phyloP scores from a whole-genome alignment of 2,113 vertebrate species.

The Puffinus mauretanicus region DNA sequence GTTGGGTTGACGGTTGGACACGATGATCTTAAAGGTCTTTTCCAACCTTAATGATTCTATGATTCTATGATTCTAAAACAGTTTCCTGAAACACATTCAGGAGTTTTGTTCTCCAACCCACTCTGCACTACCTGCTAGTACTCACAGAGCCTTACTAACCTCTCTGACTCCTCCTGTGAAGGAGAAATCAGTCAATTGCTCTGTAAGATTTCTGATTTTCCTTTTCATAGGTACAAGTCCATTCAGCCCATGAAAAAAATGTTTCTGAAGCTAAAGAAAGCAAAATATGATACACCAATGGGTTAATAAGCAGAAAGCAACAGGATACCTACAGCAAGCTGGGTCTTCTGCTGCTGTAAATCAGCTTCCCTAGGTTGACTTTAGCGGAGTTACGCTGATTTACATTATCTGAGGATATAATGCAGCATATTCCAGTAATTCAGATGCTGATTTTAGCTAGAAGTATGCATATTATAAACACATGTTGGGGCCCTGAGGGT shows the following conservation, averaged over 20 bases:
- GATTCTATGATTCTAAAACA: not conserved
- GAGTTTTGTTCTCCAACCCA: not conserved
- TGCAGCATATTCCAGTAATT: slow-evolving; percentile 28
- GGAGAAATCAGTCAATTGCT: not conserved
- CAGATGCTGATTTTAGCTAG: slow-evolving; percentile 35
- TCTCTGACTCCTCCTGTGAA: not conserved
- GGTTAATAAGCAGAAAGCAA: not conserved
- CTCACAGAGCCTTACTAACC: not conserved
- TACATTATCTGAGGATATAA: slow-evolving; percentile 27
- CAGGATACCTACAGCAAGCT: not conserved
- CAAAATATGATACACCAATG: not conserved
- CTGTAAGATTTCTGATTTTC: not conserved
- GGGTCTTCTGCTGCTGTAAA: not conserved
- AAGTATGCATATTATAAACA: slow-evolving; percentile 47
- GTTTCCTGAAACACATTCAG: not conserved
- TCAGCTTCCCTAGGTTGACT: not conserved
- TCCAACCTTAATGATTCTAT: no score
- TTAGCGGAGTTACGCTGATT: not conserved
- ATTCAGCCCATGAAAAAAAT: not conserved
- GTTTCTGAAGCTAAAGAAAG: not conserved
- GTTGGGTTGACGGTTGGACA: no score
- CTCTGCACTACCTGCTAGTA: not conserved
- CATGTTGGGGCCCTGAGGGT: slow-evolving; percentile 25
- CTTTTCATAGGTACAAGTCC: not conserved
- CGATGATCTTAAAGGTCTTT: no score